A percentile compares a stretch with the other conserved stretches of the same genome.
Evolutionary conservation across 2,888 invertebrate species (phyloP).

Genomic region (Neocrepidodera transversa): DNA sequence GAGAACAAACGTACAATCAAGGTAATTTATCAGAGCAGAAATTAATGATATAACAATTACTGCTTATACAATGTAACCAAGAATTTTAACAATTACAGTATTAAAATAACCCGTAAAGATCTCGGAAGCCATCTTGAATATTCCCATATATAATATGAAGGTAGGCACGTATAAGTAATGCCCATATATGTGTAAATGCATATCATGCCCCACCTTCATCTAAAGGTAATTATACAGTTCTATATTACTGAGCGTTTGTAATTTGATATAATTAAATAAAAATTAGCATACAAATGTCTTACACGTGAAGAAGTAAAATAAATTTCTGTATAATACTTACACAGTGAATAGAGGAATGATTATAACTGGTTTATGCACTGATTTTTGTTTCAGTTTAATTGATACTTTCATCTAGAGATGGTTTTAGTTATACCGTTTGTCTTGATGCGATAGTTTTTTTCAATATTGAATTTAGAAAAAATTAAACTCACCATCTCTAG

Average conservation of each 20-base stretch:
- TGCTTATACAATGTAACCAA: not conserved
- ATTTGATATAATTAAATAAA: conserved; percentile 34
- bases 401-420: not conserved
- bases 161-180: conserved; percentile 26
- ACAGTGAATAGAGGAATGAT: not conserved
- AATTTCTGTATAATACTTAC: conserved; percentile 9
- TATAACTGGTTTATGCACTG: not conserved
- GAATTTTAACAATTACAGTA: conserved; percentile 17
- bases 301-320: conserved; percentile 19
- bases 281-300: conserved; percentile 32
- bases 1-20: too few relatives aligned
- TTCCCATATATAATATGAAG: conserved; percentile 30
- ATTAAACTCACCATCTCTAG: too few relatives aligned
- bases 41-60: not conserved
- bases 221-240: conserved; percentile 27
- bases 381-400: conserved; percentile 1
- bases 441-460: not conserved
- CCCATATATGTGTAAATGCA: conserved; percentile 30
- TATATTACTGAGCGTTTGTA: conserved; percentile 27
- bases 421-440: not conserved
- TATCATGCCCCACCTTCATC: conserved; percentile 31
- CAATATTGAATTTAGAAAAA: too few relatives aligned
- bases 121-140: conserved; percentile 31
- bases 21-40: too few relatives aligned
- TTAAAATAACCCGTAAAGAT: conserved; percentile 29